These are phyloP conservation scores for Chloroclystis v-ata DNA, from an alignment of 2,888 invertebrate species.

Conservation along the genomic window DNA sequence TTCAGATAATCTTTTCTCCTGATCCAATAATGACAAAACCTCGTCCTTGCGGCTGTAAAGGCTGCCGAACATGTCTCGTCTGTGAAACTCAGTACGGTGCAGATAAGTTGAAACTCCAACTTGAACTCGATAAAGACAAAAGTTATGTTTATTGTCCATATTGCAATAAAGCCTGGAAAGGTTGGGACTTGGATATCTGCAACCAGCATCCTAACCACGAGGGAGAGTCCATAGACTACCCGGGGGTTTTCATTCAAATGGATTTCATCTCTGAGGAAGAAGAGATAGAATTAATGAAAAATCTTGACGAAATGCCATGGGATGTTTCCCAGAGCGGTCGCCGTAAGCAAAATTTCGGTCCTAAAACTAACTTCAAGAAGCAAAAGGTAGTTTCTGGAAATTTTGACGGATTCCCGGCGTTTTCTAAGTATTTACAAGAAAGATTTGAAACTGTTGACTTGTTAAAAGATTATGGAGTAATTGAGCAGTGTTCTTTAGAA, in stretches of 20 bases:
- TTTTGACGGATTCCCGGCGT: conserved; percentile 93
- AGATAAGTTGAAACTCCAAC: conserved; percentile 49
- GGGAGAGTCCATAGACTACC: conserved; percentile 78
- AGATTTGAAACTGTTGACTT: conserved; percentile 81
- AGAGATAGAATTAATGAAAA: conserved; percentile 80
- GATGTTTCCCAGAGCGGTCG: conserved; percentile 96
- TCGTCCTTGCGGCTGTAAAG: conserved; percentile 94
- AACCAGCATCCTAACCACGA: conserved; percentile 82
- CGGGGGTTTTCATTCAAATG: conserved; percentile 82
- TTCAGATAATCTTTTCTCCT: too few relatives aligned
- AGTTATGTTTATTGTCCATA: conserved; percentile 86
- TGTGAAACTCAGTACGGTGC: conserved; percentile 84
- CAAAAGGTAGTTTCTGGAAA: conserved; percentile 85
- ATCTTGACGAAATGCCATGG: conserved; percentile 91
- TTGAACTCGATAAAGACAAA: conserved; percentile 69
- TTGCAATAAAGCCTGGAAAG: conserved; percentile 86
- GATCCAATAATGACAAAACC: conserved; percentile 77
- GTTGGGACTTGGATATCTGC: conserved; percentile 81
- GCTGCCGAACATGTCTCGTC: conserved; percentile 90
- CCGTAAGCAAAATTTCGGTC: conserved; percentile 98
- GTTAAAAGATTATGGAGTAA: conserved; percentile 85
- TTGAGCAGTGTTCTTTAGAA: conserved; percentile 97
- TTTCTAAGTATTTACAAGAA: conserved; percentile 87
- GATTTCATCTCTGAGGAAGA: conserved; percentile 87
- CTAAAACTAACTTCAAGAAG: conserved; percentile 98